Base-by-base conservation (phyloP, 2,797 vertebrate genomes). In the Graptemys geographica region DNA sequence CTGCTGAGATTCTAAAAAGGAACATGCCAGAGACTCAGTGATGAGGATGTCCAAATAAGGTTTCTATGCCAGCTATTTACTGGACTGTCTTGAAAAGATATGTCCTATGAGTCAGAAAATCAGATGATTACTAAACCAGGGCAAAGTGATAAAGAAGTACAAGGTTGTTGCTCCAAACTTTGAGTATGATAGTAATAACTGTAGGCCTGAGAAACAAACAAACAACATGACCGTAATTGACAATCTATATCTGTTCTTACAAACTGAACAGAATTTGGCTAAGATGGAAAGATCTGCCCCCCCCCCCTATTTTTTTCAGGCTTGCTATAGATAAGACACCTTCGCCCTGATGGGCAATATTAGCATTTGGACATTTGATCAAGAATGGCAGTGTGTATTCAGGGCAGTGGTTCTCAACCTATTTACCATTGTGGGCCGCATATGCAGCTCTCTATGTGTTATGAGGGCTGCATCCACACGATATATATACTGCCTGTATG, bases 21-120 rank as follows among this genome's bases (percentile, higher is more conserved):
- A 86, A 44, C 52, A 15, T 94, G 92, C 83, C 87, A 97, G 82
- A 93, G 87, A 83, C 56, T 85, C 79, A 86, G 33, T 78, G 87
- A 55, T 93, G 93, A 83, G 81, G 90, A 72, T 84, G 59, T 83
- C 96, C 87, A 92, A 80, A 83, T 25, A 2, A n/a, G 28, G 27
- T 81, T 89, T 96, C 92, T 93, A 44, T 92, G 87, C 90, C 90
- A 91, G 83, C 47, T 69, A 76, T 96, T 91, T 90, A 16, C 79
- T 93, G 86, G 55, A 18, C 65, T 93, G 44, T 89, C 5, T 94
- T 90, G 91, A 65, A 65, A 90, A 81, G 88, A 90, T 79, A 51
- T 31, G 52, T 5, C 84, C 72, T 87, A 82, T 92, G 92, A 94
- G 84, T 84, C 11, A 94, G 84, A 81, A 86, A 65, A 72, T 90